Evolutionary conservation across 2,888 invertebrate species (phyloP).

Genomic region (Melanostoma scalare): DNA sequence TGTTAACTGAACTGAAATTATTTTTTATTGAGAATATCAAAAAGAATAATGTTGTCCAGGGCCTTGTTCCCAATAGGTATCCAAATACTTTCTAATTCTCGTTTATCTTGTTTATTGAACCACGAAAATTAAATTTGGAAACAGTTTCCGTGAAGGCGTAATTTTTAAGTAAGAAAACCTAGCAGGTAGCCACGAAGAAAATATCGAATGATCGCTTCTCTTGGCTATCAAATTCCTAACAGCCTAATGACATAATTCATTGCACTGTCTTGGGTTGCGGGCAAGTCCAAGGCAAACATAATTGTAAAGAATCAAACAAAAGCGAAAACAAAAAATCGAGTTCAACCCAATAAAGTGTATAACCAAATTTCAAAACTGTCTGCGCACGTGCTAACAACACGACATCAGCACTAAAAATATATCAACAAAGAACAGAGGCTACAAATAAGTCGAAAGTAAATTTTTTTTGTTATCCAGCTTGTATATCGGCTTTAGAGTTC

Average conservation of each 20-base stretch:
- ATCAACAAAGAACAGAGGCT: slow-evolving; percentile 9
- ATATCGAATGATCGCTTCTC: not conserved
- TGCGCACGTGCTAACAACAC: slow-evolving; percentile 62
- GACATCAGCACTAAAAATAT: slow-evolving; percentile 23
- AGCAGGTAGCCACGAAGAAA: slow-evolving; percentile 3
- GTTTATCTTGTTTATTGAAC: slow-evolving; percentile 16
- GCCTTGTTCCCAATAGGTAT: no score
- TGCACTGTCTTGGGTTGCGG: slow-evolving; percentile 36
- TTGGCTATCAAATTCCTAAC: slow-evolving; percentile 31
- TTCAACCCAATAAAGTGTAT: not conserved
- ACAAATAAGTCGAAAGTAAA: slow-evolving; percentile 10
- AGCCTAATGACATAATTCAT: slow-evolving; percentile 44
- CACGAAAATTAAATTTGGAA: slow-evolving; percentile 39
- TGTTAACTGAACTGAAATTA: no score
- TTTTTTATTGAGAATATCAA: no score
- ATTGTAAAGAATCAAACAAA: slow-evolving; percentile 15
- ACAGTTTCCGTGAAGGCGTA: not conserved
- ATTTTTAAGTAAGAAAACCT: not conserved
- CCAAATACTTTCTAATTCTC: no score
- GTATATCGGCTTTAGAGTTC: slow-evolving; percentile 31
- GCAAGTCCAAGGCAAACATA: slow-evolving; percentile 34
- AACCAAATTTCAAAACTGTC: slow-evolving; percentile 9
- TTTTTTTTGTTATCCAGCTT: slow-evolving; percentile 9
- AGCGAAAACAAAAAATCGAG: slow-evolving; percentile 3
- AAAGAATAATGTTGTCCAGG: no score